phyloP scores from a whole-genome alignment of 35 echinoderm and acorn worm species.

The Ophiothrix spiculata region DNA sequence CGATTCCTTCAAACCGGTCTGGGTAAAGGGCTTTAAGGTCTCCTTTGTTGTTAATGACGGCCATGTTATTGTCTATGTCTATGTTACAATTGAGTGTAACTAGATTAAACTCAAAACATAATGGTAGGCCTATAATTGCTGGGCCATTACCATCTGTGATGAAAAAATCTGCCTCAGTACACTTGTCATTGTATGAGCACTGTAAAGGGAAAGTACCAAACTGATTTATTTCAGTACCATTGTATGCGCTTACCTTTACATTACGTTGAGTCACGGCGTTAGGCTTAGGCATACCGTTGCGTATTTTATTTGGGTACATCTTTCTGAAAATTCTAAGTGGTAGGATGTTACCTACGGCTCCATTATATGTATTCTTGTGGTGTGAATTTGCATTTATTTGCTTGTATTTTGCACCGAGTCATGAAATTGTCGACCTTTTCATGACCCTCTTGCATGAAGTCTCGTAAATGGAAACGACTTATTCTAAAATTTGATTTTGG shows the following conservation, averaged over 20 bases:
- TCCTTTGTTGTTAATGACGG: not conserved
- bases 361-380: not conserved
- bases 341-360: slow-evolving; percentile 23
- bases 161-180: slow-evolving; percentile 28
- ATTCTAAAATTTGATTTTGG: slow-evolving; percentile 36
- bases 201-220: not conserved
- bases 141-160: slow-evolving; percentile 30
- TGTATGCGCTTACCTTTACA: slow-evolving; percentile 21
- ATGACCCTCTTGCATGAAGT: not conserved
- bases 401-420: not conserved
- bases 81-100: slow-evolving; percentile 22
- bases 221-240: slow-evolving; percentile 17
- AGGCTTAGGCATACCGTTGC: not conserved
- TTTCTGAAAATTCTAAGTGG: slow-evolving; percentile 30
- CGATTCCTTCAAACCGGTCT: slow-evolving; percentile 56
- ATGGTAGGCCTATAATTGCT: slow-evolving; percentile 36
- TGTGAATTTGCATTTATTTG: not conserved
- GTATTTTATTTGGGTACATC: slow-evolving; percentile 37
- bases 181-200: not conserved
- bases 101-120: slow-evolving; percentile 12
- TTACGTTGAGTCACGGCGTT: not conserved
- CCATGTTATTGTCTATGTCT: not conserved
- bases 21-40: slow-evolving; percentile 34
- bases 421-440: slow-evolving; percentile 19
- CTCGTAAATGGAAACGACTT: not conserved